Evolutionary conservation across 2,888 invertebrate species (phyloP), one percentile per base, ranked within the genome.

Genomic region (Chelonus formosanus): DNA sequence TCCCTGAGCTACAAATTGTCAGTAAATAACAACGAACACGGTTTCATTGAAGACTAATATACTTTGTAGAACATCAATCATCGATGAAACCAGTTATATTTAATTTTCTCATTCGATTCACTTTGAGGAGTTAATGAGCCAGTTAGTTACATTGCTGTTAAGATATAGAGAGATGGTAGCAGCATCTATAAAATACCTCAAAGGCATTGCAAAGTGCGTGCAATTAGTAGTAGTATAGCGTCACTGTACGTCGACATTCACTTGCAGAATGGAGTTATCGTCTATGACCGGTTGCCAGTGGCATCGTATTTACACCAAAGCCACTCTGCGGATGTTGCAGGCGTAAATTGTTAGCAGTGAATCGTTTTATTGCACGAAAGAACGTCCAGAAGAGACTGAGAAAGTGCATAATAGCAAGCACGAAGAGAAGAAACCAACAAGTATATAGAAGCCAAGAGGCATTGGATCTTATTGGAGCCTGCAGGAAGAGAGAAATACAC

Each of bases 251-350:
- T 63, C 52, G 55, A 63, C 54, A 47, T 31, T 48, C 32, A 36
- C 47, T 34, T 47, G 32, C 35, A 73, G 73, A 75, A 78, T 78
- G 73, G 75, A 78, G 78, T 78, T 78, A 77, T 76, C 78, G 78
- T 74, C 71, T 73, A 71, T 70, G 75, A 70, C 70, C 67, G 75
- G 71, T 74, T 71, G 75, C 71, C 73, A 75, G 73, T 64, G 72
- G 70, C 70, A 32, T 55, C 52, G 53, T 62, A 62, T 64, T 52
- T 58, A 34, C 58, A 58, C 35, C 47, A 35, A 35, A 40, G 48
- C 3, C 48, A 32, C 52, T 52, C 53, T 8, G 43, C 48, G 71
- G 69, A 75, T 75, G 74, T 74, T 69, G 71, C 70, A 73, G 74
- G 72, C 74, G 71, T 74, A 76, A 77, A 77, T 77, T 77, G 77